These are phyloP conservation scores for Kuschelorhynchus macadamiae DNA, from an alignment of 2,888 invertebrate genomes.

Conservation along the genomic window DNA sequence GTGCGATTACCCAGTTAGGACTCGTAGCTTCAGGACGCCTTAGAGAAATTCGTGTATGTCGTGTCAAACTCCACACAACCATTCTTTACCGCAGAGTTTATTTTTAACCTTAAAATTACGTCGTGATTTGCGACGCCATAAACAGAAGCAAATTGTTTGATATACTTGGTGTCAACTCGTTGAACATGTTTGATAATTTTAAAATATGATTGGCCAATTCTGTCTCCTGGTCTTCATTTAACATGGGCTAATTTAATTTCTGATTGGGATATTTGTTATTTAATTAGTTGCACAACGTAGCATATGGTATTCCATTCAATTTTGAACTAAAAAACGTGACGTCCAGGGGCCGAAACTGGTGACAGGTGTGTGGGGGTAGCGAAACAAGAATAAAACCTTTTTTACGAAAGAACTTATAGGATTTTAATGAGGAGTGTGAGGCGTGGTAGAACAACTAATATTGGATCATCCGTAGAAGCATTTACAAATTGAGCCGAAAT, in stretches of 20 bases:
- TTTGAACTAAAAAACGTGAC: no score
- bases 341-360: background rate
- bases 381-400: background rate
- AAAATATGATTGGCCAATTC: no score
- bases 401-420: background rate
- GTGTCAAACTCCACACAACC: slow-evolving; percentile 5
- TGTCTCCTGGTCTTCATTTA: no score
- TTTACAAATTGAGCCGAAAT: background rate
- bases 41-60: slow-evolving; percentile 28
- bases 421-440: background rate
- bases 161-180: background rate
- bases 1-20: slow-evolving; percentile 10
- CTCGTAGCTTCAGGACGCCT: slow-evolving; percentile 23
- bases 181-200: no score
- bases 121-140: slow-evolving; percentile 20
- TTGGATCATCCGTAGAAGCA: background rate
- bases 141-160: slow-evolving; percentile 23
- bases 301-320: no score
- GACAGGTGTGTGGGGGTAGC: background rate
- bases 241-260: no score
- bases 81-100: slow-evolving; percentile 10
- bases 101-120: slow-evolving; percentile 10
- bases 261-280: no score
- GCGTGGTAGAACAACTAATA: background rate
- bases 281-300: no score